phyloP scores from a whole-genome alignment of 2,888 invertebrate genomes.

The Agrilus cyanescens region DNA sequence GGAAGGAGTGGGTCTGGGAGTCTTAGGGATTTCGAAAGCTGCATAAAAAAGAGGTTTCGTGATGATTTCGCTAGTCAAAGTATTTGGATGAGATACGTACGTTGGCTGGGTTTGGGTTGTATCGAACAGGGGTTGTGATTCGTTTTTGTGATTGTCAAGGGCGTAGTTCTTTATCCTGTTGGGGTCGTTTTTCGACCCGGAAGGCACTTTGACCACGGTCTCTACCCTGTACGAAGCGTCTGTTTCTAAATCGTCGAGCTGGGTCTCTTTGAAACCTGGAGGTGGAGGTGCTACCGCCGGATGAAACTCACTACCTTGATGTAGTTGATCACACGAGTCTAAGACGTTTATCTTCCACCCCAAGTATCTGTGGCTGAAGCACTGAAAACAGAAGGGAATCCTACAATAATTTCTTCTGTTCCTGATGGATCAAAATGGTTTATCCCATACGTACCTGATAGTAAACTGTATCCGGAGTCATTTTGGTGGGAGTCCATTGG shows the following conservation, averaged over 20 bases:
- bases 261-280: constrained; percentile 21
- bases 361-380: constrained; percentile 84
- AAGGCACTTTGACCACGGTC: constrained; percentile 32
- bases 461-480: constrained; percentile 84
- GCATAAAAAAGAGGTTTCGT: no score
- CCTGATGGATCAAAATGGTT: neutral
- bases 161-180: no score
- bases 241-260: constrained; percentile 39
- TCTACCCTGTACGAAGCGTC: constrained; percentile 54
- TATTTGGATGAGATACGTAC: constrained; percentile 1
- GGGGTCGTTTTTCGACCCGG: no score
- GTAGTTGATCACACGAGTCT: constrained; percentile 59
- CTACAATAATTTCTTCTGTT: neutral
- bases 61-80: no score
- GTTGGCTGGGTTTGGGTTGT: constrained; percentile 14
- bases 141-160: constrained; percentile 15
- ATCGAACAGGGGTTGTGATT: constrained; percentile 12
- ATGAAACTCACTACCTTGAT: constrained; percentile 43
- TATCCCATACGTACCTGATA: constrained; percentile 56
- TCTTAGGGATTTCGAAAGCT: no score
- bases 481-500: constrained; percentile 74
- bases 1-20: no score
- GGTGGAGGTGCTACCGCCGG: constrained; percentile 31
- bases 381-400: constrained; percentile 44
- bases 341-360: constrained; percentile 92